Evolutionary conservation across 2,888 invertebrate genomes (phyloP).

Genomic region (Tachina fera): DNA sequence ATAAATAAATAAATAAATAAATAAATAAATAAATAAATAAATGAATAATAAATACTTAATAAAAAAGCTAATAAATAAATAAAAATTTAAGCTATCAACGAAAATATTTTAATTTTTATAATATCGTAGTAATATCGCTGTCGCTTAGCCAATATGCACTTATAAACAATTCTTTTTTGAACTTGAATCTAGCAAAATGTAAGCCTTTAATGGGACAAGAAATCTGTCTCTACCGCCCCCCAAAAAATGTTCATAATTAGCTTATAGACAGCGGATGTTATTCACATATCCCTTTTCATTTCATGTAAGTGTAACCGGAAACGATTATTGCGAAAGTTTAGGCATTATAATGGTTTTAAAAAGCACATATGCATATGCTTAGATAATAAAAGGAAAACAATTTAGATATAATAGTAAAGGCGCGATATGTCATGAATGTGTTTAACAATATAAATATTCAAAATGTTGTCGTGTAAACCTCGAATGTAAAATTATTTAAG

Average conservation of each 20-base stretch:
- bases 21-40: no score
- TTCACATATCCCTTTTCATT: conserved; percentile 43
- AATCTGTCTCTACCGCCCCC: neutral
- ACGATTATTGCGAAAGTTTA: conserved; percentile 68
- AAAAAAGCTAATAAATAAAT: no score
- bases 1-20: no score
- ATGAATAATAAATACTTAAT: no score
- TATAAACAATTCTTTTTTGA: neutral
- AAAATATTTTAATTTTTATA: no score
- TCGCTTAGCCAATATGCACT: conserved; percentile 1
- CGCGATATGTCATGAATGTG: conserved; percentile 65
- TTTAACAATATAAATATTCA: conserved; percentile 53
- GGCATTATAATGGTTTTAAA: conserved; percentile 52
- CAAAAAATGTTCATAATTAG: conserved; percentile 39
- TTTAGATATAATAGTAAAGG: conserved; percentile 50
- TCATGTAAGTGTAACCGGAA: conserved; percentile 64
- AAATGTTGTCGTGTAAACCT: conserved; percentile 61
- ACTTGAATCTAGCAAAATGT: neutral
- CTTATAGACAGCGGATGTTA: conserved; percentile 60
- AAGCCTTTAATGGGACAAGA: neutral
- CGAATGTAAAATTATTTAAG: conserved; percentile 64
- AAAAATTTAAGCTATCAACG: no score
- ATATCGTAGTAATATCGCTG: neutral
- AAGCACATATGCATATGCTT: neutral
- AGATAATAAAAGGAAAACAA: neutral